Evolutionary conservation across 2,113 vertebrate species (phyloP).

Genomic region (Oplegnathus fasciatus): DNA sequence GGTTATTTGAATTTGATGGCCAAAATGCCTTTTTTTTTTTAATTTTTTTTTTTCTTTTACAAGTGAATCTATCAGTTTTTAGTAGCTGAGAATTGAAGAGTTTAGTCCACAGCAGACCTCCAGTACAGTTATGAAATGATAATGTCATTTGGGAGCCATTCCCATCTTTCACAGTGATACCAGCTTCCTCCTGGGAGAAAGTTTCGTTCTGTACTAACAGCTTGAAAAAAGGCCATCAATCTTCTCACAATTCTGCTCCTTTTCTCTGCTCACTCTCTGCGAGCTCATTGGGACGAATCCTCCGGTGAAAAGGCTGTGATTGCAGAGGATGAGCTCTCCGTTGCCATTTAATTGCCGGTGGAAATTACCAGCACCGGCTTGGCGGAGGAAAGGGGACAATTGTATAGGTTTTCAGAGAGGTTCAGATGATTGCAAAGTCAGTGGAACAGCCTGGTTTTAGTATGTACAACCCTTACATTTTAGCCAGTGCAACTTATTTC

Average conservation of each 20-base stretch:
- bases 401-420: background rate
- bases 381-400: background rate
- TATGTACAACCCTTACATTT: background rate
- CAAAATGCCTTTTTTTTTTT: too few species aligned
- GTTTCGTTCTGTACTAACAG: constrained; percentile 13
- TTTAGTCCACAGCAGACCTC: background rate
- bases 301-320: constrained; percentile 23
- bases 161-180: background rate
- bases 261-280: background rate
- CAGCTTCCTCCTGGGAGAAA: constrained; percentile 18
- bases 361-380: background rate
- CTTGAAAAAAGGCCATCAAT: background rate
- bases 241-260: background rate
- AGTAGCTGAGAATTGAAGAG: constrained; percentile 14
- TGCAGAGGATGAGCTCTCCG: background rate
- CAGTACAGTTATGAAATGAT: constrained; percentile 3
- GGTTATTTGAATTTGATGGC: background rate
- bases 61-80: background rate
- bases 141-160: background rate
- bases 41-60: background rate
- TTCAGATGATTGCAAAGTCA: background rate
- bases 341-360: background rate
- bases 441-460: background rate
- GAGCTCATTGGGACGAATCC: background rate
- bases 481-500: background rate